These are phyloP conservation scores for Melinaea menophilus DNA, from an alignment of 2,888 invertebrate species.

Conservation along the genomic window DNA sequence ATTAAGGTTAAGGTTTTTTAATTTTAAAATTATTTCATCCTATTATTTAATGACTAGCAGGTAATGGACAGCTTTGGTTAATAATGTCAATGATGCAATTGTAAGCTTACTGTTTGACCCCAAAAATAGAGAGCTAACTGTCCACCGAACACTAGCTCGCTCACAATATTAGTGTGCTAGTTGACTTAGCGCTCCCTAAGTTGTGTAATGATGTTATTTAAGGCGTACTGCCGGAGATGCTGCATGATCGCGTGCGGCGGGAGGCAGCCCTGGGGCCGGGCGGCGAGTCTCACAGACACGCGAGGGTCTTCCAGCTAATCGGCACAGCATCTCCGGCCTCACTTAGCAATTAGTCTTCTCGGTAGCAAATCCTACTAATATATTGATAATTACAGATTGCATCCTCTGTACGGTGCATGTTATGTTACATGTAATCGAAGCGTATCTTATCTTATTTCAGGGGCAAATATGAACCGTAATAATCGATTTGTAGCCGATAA, in stretches of 20 bases:
- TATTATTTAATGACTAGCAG: too few relatives aligned
- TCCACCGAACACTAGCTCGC: too few relatives aligned
- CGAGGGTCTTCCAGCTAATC: constrained; percentile 69
- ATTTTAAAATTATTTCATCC: too few relatives aligned
- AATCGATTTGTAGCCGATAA: constrained; percentile 14
- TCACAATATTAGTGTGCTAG: too few relatives aligned
- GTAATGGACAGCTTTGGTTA: too few relatives aligned
- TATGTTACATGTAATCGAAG: neutral
- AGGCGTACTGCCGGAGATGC: too few relatives aligned
- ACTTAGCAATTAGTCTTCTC: constrained; percentile 65
- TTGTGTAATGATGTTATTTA: neutral
- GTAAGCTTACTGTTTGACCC: too few relatives aligned
- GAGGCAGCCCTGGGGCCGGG: constrained; percentile 40
- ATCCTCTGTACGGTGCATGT: constrained; percentile 4
- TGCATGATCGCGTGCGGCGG: constrained; percentile 46
- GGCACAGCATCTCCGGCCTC: constrained; percentile 57
- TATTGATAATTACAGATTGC: constrained; percentile 25
- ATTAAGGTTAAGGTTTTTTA: too few relatives aligned
- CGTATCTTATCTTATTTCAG: too few relatives aligned
- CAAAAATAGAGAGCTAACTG: too few relatives aligned
- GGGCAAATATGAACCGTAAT: neutral
- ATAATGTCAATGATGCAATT: too few relatives aligned
- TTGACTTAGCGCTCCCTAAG: neutral
- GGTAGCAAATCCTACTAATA: constrained; percentile 54
- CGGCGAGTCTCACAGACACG: constrained; percentile 60